These are phyloP conservation scores for Odontothrips loti DNA, from an alignment of 2,888 invertebrate species.

Conservation along the genomic window DNA sequence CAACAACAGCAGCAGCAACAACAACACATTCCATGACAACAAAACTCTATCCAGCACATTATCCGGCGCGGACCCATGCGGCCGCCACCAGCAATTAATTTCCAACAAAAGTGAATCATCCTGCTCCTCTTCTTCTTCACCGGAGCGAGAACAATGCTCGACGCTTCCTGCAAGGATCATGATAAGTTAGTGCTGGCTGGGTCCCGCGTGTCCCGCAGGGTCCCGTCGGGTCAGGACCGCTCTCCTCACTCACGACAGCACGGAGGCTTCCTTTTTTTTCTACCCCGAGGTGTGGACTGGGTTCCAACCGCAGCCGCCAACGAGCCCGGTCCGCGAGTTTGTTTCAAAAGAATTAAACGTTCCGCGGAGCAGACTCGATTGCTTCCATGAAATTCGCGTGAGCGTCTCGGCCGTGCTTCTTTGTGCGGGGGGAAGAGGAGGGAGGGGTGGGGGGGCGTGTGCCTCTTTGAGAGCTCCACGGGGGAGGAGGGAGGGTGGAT, in stretches of 20 bases:
- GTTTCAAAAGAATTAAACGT: too few relatives aligned
- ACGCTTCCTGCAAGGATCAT: background rate
- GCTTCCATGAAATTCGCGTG: background rate
- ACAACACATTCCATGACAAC: background rate
- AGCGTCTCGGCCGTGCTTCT: background rate
- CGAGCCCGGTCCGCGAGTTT: background rate
- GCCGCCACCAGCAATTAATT: background rate
- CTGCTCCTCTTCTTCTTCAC: background rate
- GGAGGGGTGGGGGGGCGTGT: background rate
- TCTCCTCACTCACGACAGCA: too few relatives aligned
- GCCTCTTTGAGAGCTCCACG: background rate
- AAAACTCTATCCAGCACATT: conserved; percentile 11
- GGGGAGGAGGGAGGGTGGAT: background rate
- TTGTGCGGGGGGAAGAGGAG: background rate
- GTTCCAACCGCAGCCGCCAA: too few relatives aligned
- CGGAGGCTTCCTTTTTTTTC: too few relatives aligned
- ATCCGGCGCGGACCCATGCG: background rate
- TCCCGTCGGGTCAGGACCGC: too few relatives aligned
- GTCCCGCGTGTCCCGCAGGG: too few relatives aligned
- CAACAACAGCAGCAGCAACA: background rate
- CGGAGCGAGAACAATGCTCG: background rate
- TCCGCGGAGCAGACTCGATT: too few relatives aligned
- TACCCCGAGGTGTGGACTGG: background rate
- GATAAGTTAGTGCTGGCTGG: too few relatives aligned
- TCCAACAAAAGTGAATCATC: background rate